These are phyloP conservation scores for Lampris incognitus DNA, from an alignment of 2,113 vertebrate species.

Conservation along the genomic window DNA sequence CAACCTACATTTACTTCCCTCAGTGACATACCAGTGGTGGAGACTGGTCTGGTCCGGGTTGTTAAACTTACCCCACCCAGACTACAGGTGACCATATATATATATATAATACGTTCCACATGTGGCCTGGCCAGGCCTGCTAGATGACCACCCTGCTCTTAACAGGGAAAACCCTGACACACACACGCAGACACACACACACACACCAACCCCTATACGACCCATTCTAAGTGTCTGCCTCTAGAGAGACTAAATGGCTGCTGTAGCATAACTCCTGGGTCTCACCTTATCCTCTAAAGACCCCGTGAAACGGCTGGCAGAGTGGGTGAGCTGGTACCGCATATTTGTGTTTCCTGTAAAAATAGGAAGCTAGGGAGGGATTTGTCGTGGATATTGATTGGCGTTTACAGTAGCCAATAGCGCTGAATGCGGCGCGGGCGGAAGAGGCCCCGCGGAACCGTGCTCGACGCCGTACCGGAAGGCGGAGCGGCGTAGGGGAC, in stretches of 20 bases:
- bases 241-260: background rate
- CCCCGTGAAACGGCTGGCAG: too few species aligned
- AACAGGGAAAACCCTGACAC: background rate
- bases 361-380: too few species aligned
- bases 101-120: constrained; percentile 45
- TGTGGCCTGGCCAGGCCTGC: constrained; percentile 26
- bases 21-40: background rate
- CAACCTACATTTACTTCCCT: background rate
- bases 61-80: constrained; percentile 16
- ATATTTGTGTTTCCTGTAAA: too few species aligned
- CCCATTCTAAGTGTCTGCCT: constrained; percentile 6
- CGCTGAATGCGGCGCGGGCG: too few species aligned
- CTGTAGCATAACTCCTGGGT: constrained; percentile 20
- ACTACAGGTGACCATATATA: constrained; percentile 42
- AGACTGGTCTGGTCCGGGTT: constrained; percentile 15
- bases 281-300: constrained; percentile 26
- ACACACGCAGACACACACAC: constrained; percentile 15
- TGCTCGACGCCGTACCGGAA: too few species aligned
- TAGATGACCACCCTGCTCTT: constrained; percentile 49
- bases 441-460: too few species aligned
- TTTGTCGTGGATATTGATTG: too few species aligned
- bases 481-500: too few species aligned
- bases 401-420: too few species aligned
- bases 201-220: constrained; percentile 10
- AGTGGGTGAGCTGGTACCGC: too few species aligned